These are phyloP conservation scores for Capromys pilorides DNA, from an alignment of 2,797 vertebrate species.

Conservation along the genomic window DNA sequence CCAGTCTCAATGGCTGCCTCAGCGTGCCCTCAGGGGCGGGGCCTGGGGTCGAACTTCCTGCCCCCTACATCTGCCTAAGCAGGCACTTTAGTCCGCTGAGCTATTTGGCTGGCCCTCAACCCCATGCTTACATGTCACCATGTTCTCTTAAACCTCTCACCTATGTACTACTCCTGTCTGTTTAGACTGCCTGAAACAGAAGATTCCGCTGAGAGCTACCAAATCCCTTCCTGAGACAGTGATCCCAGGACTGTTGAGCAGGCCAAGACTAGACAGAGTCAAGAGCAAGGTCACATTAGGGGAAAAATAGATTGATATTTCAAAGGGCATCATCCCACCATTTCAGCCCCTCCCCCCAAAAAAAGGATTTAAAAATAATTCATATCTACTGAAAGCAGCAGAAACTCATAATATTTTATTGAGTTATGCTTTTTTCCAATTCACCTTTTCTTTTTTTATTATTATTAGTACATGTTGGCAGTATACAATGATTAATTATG, in stretches of 20 bases:
- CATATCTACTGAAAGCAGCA: neutral
- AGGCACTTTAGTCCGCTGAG: no score
- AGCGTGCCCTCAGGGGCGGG: no score
- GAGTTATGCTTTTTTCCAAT: neutral
- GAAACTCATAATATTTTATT: neutral
- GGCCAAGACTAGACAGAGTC: neutral
- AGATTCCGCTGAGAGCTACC: neutral
- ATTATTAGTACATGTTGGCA: neutral
- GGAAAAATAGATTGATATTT: neutral
- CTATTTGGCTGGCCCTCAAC: no score
- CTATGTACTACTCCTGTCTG: neutral
- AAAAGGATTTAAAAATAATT: neutral
- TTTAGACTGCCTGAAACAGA: neutral
- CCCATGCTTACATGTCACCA: no score
- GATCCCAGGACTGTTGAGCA: neutral
- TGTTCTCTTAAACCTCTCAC: neutral
- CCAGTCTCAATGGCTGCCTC: no score
- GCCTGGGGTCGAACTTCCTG: no score
- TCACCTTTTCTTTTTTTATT: neutral
- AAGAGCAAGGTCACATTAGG: neutral
- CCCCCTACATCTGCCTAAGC: no score
- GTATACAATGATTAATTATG: neutral
- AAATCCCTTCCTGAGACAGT: neutral
- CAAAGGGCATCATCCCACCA: neutral
- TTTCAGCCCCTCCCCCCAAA: neutral